A percentile compares a stretch with the other conserved stretches of the same genome.
These are phyloP conservation scores for Abrostola tripartita DNA, from an alignment of 2,888 invertebrate species.

Conservation along the genomic window DNA sequence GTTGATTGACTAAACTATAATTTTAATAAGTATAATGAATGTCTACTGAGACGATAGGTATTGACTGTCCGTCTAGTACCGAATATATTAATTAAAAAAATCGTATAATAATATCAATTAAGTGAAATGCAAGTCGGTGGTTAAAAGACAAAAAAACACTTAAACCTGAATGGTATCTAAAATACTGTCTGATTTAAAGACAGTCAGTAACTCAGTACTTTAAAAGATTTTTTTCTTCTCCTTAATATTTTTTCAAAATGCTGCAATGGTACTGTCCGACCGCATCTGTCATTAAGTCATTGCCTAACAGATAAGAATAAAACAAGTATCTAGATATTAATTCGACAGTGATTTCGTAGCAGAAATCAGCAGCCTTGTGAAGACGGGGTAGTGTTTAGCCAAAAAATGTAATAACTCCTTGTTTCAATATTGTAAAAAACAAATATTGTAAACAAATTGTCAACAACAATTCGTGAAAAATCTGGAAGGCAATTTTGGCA, in stretches of 20 bases:
- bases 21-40: background rate
- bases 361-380: slow-evolving; percentile 13
- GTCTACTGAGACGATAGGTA: background rate
- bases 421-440: slow-evolving; percentile 37
- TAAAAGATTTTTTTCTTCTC: too few relatives aligned
- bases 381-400: slow-evolving; percentile 24
- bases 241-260: too few relatives aligned
- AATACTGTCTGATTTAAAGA: too few relatives aligned
- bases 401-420: slow-evolving; percentile 47
- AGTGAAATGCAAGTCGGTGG: too few relatives aligned
- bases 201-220: too few relatives aligned
- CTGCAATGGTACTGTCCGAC: too few relatives aligned
- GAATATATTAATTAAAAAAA: background rate
- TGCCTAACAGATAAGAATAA: slow-evolving; percentile 16
- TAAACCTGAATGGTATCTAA: too few relatives aligned
- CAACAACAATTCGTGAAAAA: slow-evolving; percentile 34
- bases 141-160: too few relatives aligned
- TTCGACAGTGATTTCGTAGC: slow-evolving; percentile 18
- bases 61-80: background rate
- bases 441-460: too few relatives aligned
- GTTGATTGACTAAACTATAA: slow-evolving; percentile 4
- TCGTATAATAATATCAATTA: background rate
- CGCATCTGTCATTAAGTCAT: slow-evolving; percentile 8
- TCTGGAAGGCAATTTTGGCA: slow-evolving; percentile 61
- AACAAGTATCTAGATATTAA: background rate